phyloP scores from a whole-genome alignment of 2,888 invertebrate species.

The Axea sp. region DNA sequence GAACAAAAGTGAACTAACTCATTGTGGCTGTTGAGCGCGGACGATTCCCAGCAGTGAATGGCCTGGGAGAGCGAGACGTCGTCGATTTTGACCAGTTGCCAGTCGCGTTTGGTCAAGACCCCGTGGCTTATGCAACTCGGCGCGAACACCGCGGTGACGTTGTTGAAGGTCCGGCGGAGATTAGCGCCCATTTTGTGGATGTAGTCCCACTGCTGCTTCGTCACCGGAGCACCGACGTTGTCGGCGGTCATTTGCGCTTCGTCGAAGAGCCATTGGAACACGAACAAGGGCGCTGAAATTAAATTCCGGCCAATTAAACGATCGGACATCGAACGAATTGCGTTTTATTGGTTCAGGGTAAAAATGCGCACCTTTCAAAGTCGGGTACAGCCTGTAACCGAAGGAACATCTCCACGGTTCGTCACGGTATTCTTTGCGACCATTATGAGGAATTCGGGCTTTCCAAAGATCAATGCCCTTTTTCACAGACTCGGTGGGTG shows the following conservation, averaged over 20 bases:
- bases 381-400: slow-evolving; percentile 92
- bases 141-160: slow-evolving; percentile 94
- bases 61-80: slow-evolving; percentile 92
- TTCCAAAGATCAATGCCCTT: slow-evolving; percentile 90
- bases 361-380: slow-evolving; percentile 85
- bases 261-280: slow-evolving; percentile 97
- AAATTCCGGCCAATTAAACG: slow-evolving; percentile 29
- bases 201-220: slow-evolving; percentile 95
- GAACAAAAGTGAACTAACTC: slow-evolving; percentile 43
- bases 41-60: slow-evolving; percentile 90
- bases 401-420: slow-evolving; percentile 96
- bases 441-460: slow-evolving; percentile 89
- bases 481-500: slow-evolving; percentile 84
- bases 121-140: slow-evolving; percentile 97
- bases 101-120: slow-evolving; percentile 91
- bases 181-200: slow-evolving; percentile 94
- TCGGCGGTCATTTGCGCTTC: slow-evolving; percentile 96
- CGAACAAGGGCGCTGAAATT: slow-evolving; percentile 89
- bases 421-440: slow-evolving; percentile 84
- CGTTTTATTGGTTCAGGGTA: slow-evolving; percentile 15
- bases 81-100: slow-evolving; percentile 91
- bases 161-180: slow-evolving; percentile 88
- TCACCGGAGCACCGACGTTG: slow-evolving; percentile 93
- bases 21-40: slow-evolving; percentile 35
- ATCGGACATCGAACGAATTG: slow-evolving; percentile 3